Percentiles rank a stretch among this genome's conserved stretches.
Conservation (phyloP, 2,113 vertebrate genomes). For the Pyxicephalus adspersus region DNA sequence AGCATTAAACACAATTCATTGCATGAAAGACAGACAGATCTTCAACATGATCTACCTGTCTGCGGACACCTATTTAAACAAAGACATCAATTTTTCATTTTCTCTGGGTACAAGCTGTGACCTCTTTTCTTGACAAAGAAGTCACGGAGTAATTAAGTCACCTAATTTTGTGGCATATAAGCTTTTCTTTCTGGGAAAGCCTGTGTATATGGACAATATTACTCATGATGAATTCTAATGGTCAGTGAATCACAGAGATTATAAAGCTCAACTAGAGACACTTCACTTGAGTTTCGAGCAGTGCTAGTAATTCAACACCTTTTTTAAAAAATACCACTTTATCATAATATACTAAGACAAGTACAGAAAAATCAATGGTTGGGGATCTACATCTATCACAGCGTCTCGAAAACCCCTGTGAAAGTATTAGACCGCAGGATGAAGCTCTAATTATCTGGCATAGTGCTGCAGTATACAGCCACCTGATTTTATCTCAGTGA, state of each 20-base stretch:
- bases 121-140: no score
- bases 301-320: constrained; percentile 57
- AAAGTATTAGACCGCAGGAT: constrained; percentile 59
- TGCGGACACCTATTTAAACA: no score
- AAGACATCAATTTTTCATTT: no score
- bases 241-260: constrained; percentile 36
- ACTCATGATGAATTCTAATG: constrained; percentile 62
- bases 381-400: constrained; percentile 63
- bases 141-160: no score
- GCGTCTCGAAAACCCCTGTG: constrained; percentile 60
- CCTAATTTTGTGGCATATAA: not conserved
- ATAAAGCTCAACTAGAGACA: constrained; percentile 54
- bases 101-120: no score
- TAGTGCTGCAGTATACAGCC: constrained; percentile 59
- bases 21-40: no score
- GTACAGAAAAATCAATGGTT: constrained; percentile 61
- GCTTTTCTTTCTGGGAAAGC: constrained; percentile 49
- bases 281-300: constrained; percentile 60
- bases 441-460: constrained; percentile 62
- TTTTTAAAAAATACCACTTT: constrained; percentile 51
- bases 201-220: constrained; percentile 61
- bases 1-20: no score
- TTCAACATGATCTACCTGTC: no score
- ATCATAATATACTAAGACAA: constrained; percentile 61
- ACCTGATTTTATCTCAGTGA: constrained; percentile 58